phyloP scores from a whole-genome alignment of 2,797 vertebrate species.

The Chaetodon trifasciatus region DNA sequence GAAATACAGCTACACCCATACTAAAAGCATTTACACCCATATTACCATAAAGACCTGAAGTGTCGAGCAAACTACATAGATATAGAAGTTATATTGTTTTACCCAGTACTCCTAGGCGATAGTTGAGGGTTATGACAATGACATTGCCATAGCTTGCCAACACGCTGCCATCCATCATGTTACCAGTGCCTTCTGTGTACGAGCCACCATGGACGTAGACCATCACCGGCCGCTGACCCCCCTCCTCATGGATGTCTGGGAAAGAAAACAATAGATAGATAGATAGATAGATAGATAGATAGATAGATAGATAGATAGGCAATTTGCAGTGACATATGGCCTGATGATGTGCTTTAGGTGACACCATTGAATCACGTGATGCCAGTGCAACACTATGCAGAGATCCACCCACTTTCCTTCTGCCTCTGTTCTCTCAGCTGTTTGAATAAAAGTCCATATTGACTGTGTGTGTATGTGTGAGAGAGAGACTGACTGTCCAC shows the following conservation, averaged over 20 bases:
- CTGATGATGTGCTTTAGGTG: not conserved
- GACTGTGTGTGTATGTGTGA: not conserved
- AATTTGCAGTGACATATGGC: too few relatives aligned
- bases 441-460: constrained; percentile 7
- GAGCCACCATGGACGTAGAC: constrained; percentile 97
- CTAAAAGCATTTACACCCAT: not conserved
- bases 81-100: constrained; percentile 48
- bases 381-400: constrained; percentile 2
- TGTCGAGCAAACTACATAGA: constrained; percentile 3
- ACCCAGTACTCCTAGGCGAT: constrained; percentile 95
- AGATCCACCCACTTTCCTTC: constrained; percentile 25
- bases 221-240: constrained; percentile 93
- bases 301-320: constrained; percentile 38
- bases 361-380: constrained; percentile 23
- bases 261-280: constrained; percentile 29
- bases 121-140: constrained; percentile 96
- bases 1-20: constrained; percentile 5
- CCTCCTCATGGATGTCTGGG: constrained; percentile 93
- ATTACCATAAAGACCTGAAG: not conserved
- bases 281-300: constrained; percentile 49
- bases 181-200: constrained; percentile 95
- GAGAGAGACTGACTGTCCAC: constrained; percentile 15
- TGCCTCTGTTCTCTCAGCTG: constrained; percentile 1
- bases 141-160: constrained; percentile 96
- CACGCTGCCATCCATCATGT: constrained; percentile 96